phyloP scores from a whole-genome alignment of 2,113 vertebrate species.

The Leptodactylus fuscus region DNA sequence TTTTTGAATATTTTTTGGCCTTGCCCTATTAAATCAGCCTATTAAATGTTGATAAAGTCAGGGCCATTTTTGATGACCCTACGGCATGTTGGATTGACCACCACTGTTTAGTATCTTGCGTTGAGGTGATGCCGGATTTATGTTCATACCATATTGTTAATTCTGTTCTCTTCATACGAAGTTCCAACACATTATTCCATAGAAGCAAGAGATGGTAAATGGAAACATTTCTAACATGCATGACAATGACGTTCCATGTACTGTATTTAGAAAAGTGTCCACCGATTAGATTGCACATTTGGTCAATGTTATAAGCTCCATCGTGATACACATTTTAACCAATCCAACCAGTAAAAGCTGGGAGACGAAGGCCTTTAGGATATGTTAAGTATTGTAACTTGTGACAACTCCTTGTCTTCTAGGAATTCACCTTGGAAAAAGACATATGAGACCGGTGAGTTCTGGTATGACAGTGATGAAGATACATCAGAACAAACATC shows the following conservation, averaged over 20 bases:
- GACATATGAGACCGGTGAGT: neutral
- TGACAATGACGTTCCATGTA: neutral
- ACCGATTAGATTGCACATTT: neutral
- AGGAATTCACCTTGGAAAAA: neutral
- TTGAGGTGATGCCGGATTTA: neutral
- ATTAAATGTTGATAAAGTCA: too few relatives aligned
- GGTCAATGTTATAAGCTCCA: neutral
- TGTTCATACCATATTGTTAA: too few relatives aligned
- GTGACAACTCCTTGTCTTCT: slow-evolving; percentile 12
- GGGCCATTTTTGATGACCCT: too few relatives aligned
- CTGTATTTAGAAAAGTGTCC: neutral
- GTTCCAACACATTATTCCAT: neutral
- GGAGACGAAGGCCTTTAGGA: neutral
- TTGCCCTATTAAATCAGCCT: too few relatives aligned
- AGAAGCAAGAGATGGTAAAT: slow-evolving; percentile 5
- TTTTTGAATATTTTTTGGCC: too few relatives aligned
- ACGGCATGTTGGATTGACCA: too few relatives aligned
- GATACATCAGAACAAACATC: neutral
- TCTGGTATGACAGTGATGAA: neutral
- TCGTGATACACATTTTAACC: neutral
- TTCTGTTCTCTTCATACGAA: neutral
- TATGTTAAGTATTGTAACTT: neutral
- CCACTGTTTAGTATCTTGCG: too few relatives aligned
- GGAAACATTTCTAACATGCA: neutral
- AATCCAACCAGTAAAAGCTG: neutral